Base-by-base conservation (phyloP, 2,113 vertebrate species). In the Centropus unirufus region DNA sequence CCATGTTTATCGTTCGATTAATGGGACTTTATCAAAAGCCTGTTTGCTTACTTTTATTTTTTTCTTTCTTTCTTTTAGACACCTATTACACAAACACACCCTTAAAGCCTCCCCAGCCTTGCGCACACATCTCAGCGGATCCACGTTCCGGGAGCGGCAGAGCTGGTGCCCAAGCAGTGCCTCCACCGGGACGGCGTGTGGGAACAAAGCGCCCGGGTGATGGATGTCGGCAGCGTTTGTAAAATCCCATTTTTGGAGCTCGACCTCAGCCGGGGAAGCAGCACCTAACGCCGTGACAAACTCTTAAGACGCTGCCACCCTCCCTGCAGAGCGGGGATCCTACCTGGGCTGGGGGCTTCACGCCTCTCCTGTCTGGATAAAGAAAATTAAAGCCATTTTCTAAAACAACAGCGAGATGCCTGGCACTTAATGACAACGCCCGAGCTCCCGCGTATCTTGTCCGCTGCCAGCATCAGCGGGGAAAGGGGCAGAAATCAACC, bases 1-100 rank as follows among this genome's bases (percentile, higher is more conserved):
- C 79, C 76, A 14, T 34, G 47, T 78, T 92, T 93, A n/a, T 10
- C 86, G 70, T 78, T 72, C 62, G 47, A 79, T 73, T 85, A 91
- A 94, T 13, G 34, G 86, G 63, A 97, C 62, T 76, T 96, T 96
- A 90, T 85, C 58, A 66, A 58, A 92, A 93, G 76, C 62, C 84
- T 49, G 10, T 5, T 76, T 79, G 66, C 55, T 18, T 44, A 51
- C 4, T 17, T 42, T 19, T n/a, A n/a, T n/a, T 51, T 61, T 52
- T 57, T 27, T n/a, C 36, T 18, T 52, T 26, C 58, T n/a, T 17
- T 22, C 30, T n/a, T 46, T 26, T 15, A 13, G 66, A 77, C 34
- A 52, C 17, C 70, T 40, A 62, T 57, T 42, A 64, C 70, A 87
- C 88, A 88, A 34, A 49, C n/a, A 62, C 47, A 3, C 69, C 44